These are phyloP conservation scores for Amniataba percoides DNA, from an alignment of 2,797 vertebrate species.

Conservation along the genomic window DNA sequence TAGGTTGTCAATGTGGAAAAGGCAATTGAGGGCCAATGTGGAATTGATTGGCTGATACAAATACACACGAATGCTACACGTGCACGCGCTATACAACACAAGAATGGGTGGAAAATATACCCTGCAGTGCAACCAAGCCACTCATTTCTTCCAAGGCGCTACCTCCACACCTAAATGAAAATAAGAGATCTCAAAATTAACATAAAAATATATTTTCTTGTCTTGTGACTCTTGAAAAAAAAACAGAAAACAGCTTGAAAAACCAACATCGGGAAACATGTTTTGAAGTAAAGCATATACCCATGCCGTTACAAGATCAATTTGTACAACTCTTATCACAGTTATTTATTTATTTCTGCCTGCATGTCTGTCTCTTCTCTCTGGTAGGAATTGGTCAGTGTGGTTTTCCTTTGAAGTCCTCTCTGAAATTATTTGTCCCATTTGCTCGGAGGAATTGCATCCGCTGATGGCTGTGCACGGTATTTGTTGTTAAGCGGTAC, in stretches of 20 bases:
- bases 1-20: constrained; percentile 60
- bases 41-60: constrained; percentile 60
- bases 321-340: constrained; percentile 77
- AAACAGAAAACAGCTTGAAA: constrained; percentile 30
- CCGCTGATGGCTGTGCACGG: constrained; percentile 59
- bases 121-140: constrained; percentile 24
- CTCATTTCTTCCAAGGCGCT: constrained; percentile 42
- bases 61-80: constrained; percentile 25
- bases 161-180: constrained; percentile 50
- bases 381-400: constrained; percentile 70
- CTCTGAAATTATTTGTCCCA: constrained; percentile 75
- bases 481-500: constrained; percentile 66
- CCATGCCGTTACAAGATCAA: constrained; percentile 71
- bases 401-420: constrained; percentile 80
- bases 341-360: constrained; percentile 67
- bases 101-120: constrained; percentile 15
- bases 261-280: constrained; percentile 58
- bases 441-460: constrained; percentile 71
- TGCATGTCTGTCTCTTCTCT: constrained; percentile 55
- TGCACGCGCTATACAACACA: constrained; percentile 25
- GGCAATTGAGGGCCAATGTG: constrained; percentile 48
- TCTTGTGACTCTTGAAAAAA: constrained; percentile 59
- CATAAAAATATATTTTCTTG: constrained; percentile 71
- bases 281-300: constrained; percentile 75
- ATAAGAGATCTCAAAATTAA: constrained; percentile 59